A percentile compares a stretch with the other conserved stretches of the same genome.
Conservation (phyloP, 2,888 invertebrate species). For the Lasius fuliginosus region DNA sequence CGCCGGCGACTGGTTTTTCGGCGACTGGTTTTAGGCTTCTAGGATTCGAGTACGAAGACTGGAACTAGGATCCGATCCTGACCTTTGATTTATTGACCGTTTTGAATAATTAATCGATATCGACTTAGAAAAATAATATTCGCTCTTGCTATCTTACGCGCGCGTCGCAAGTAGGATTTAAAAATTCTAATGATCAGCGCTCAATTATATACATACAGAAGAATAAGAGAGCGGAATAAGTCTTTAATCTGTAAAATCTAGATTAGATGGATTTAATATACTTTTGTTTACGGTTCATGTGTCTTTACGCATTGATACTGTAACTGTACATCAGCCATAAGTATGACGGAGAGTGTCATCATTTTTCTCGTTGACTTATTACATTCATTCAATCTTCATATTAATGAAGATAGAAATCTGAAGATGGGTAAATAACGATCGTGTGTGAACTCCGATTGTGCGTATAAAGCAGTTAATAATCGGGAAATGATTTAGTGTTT, state of each 20-base stretch:
- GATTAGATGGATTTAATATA: background rate
- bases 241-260: background rate
- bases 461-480: slow-evolving; percentile 14
- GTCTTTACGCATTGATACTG: too few relatives aligned
- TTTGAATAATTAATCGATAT: background rate
- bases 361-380: slow-evolving; percentile 31
- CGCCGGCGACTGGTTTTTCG: slow-evolving; percentile 23
- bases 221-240: background rate
- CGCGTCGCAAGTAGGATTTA: background rate
- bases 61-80: slow-evolving; percentile 2
- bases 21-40: slow-evolving; percentile 39
- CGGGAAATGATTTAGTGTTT: slow-evolving; percentile 9
- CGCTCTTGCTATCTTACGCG: background rate
- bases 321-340: slow-evolving; percentile 39
- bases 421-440: background rate
- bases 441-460: slow-evolving; percentile 14
- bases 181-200: background rate
- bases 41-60: slow-evolving; percentile 25
- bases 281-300: too few relatives aligned
- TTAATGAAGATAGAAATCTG: background rate
- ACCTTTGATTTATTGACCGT: background rate
- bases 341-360: slow-evolving; percentile 10
- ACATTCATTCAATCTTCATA: background rate
- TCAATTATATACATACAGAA: background rate
- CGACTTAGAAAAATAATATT: background rate